These are phyloP conservation scores for Oreortyx pictus DNA, from an alignment of 2,797 vertebrate genomes.

Conservation along the genomic window DNA sequence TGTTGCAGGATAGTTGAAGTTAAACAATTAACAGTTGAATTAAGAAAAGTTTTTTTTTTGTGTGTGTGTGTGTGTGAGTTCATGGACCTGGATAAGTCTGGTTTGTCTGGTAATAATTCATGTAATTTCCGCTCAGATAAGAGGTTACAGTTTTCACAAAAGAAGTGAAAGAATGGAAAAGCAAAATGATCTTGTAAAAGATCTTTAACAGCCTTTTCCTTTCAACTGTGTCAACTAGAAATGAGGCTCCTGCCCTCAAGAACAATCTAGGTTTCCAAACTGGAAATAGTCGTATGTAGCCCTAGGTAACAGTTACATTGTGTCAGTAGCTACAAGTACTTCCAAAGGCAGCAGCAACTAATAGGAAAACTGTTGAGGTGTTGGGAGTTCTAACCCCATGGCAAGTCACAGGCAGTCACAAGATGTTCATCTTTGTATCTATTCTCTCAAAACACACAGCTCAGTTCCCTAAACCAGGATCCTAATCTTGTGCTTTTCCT, in stretches of 20 bases:
- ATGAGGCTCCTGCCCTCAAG: not conserved
- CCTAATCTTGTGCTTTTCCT: not conserved
- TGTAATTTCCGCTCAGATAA: not conserved
- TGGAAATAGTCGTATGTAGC: not conserved
- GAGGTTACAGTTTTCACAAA: not conserved
- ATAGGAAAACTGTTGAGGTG: not conserved
- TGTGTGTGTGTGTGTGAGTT: not conserved
- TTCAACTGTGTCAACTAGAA: not conserved
- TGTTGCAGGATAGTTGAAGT: not conserved
- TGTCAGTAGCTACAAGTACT: accelerated
- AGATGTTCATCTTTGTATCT: not conserved
- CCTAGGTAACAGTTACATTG: not conserved
- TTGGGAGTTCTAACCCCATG: not conserved
- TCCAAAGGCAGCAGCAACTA: not conserved
- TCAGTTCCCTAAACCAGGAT: not conserved
- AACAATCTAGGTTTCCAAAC: not conserved
- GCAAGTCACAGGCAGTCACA: not conserved
- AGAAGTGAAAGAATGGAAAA: not conserved
- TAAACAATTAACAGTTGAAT: not conserved
- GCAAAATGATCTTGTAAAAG: not conserved
- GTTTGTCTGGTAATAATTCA: not conserved
- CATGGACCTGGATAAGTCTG: not conserved
- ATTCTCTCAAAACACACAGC: not conserved
- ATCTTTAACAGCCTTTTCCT: not conserved
- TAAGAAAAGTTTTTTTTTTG: not conserved